phyloP scores from a whole-genome alignment of 2,797 vertebrate genomes.

The Gymnoscopelus braueri region DNA sequence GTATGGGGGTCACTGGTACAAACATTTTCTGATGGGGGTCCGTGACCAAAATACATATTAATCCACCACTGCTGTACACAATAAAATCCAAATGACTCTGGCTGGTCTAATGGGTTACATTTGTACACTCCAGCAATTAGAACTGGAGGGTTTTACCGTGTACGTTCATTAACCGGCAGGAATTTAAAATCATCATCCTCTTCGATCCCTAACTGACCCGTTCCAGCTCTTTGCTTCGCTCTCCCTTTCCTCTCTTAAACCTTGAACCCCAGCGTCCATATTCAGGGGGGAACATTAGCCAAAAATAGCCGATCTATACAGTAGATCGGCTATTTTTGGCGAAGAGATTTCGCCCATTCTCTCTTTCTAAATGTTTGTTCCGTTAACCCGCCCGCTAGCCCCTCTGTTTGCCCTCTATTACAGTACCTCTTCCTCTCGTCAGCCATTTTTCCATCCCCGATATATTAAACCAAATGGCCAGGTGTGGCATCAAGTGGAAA shows the following conservation, averaged over 20 bases:
- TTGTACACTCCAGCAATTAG: too few relatives aligned
- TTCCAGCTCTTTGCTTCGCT: background rate
- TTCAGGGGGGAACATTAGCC: too few relatives aligned
- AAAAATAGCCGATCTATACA: too few relatives aligned
- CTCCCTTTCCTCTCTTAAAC: conserved; percentile 2
- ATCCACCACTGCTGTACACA: too few relatives aligned
- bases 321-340: too few relatives aligned
- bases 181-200: conserved; percentile 43
- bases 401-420: conserved; percentile 9
- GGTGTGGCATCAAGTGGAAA: conserved; percentile 8
- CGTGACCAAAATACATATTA: too few relatives aligned
- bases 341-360: background rate
- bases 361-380: conserved; percentile 19
- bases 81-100: too few relatives aligned
- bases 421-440: conserved; percentile 15
- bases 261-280: too few relatives aligned
- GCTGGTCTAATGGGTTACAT: too few relatives aligned
- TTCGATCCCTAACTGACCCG: background rate
- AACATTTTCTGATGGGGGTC: too few relatives aligned
- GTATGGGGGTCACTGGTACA: too few relatives aligned
- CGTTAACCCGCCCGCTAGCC: background rate
- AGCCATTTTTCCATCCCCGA: conserved; percentile 23
- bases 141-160: too few relatives aligned
- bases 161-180: conserved; percentile 37
- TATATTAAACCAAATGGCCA: conserved; percentile 1